Evolutionary conservation across 2,113 vertebrate species (phyloP).

Genomic region (Cervus canadensis): DNA sequence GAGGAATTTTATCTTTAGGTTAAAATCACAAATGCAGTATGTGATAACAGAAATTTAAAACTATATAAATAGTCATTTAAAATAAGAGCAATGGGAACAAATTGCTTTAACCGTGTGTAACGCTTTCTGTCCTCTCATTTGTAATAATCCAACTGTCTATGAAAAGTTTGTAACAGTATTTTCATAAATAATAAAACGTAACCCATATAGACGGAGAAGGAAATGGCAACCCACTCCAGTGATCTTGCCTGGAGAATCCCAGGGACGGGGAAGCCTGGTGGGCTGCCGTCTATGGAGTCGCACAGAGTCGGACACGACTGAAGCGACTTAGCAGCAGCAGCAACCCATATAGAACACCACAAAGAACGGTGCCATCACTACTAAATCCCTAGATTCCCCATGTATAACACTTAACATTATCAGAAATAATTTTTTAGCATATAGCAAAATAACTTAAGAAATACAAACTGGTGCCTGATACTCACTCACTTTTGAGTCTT

Average conservation of each 20-base stretch:
- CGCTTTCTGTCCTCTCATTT: background rate
- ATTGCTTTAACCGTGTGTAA: background rate
- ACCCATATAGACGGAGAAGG: background rate
- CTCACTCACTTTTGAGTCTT: background rate
- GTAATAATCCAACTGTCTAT: background rate
- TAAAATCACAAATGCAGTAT: background rate
- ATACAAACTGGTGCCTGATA: background rate
- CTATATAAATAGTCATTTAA: background rate
- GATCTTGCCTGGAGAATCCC: too few species aligned
- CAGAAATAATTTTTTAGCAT: background rate
- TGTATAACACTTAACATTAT: background rate
- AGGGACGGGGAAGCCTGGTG: too few species aligned
- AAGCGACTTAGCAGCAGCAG: too few species aligned
- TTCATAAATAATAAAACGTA: background rate
- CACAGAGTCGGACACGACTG: too few species aligned
- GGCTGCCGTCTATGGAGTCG: too few species aligned
- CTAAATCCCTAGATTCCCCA: background rate
- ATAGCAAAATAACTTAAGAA: constrained; percentile 24
- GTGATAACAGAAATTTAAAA: background rate
- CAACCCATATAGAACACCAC: background rate
- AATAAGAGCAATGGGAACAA: background rate
- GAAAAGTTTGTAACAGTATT: background rate
- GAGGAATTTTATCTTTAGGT: background rate
- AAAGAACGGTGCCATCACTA: background rate
- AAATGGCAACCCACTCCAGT: too few species aligned